These are phyloP conservation scores for Andinoacara biseriatus DNA, from an alignment of 2,113 vertebrate species.

Conservation along the genomic window DNA sequence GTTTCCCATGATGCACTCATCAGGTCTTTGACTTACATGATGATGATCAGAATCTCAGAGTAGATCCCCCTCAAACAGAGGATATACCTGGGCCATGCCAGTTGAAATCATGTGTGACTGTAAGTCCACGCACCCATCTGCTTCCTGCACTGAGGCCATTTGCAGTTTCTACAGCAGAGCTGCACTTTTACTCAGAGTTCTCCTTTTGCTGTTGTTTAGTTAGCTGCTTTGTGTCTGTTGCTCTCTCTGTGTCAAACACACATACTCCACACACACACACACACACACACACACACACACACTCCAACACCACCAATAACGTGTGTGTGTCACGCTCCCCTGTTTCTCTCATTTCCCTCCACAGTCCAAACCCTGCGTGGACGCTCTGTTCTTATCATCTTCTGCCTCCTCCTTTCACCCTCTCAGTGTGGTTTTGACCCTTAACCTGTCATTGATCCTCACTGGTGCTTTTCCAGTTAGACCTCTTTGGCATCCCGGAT, in stretches of 20 bases:
- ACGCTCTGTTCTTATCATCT: slow-evolving; percentile 41
- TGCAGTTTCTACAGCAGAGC: slow-evolving; percentile 43
- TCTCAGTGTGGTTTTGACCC: slow-evolving; percentile 33
- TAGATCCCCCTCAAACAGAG: slow-evolving; percentile 28
- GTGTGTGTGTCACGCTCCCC: slow-evolving; percentile 12
- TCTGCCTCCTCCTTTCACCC: slow-evolving; percentile 4
- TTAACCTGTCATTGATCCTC: slow-evolving; percentile 37
- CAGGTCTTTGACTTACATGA: not conserved
- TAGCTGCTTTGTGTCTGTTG: slow-evolving; percentile 42
- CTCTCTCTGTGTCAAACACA: not conserved
- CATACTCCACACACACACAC: not conserved
- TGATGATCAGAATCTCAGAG: not conserved
- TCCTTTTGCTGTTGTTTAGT: slow-evolving; percentile 58
- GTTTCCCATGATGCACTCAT: slow-evolving; percentile 32
- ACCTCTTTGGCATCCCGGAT: slow-evolving; percentile 7
- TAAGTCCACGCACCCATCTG: slow-evolving; percentile 19
- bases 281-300: not conserved
- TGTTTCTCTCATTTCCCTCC: slow-evolving; percentile 37
- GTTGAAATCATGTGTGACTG: not conserved
- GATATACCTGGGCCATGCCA: not conserved
- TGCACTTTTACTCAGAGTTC: slow-evolving; percentile 45
- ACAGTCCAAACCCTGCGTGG: not conserved
- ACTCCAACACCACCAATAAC: not conserved
- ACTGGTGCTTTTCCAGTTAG: slow-evolving; percentile 41
- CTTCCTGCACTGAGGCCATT: slow-evolving; percentile 45